Evolutionary conservation across 2,113 vertebrate species (phyloP).

Genomic region (Passer domesticus): DNA sequence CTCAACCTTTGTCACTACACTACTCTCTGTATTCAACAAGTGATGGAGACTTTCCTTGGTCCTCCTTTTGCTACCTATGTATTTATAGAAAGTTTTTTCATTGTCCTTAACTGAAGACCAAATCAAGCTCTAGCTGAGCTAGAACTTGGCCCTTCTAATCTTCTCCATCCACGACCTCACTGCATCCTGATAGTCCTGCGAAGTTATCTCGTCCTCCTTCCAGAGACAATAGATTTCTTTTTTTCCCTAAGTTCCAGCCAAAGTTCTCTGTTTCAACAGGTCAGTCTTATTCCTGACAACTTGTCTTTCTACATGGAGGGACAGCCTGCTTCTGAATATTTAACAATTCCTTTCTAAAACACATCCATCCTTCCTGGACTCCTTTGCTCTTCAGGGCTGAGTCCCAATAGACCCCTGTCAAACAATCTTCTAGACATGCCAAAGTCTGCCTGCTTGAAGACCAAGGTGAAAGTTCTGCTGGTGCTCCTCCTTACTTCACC

Average conservation of each 20-base stretch:
- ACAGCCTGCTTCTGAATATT: not conserved
- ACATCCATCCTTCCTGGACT: not conserved
- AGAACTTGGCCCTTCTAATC: not conserved
- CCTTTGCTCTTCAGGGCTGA: not conserved
- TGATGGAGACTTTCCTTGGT: not conserved
- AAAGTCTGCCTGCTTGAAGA: not conserved
- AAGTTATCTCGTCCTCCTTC: not conserved
- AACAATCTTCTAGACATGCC: not conserved
- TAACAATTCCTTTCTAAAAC: not conserved
- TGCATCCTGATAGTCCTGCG: not conserved
- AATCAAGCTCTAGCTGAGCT: not conserved
- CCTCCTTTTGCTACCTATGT: not conserved
- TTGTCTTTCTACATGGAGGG: not conserved
- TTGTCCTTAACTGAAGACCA: not conserved
- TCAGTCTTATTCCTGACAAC: not conserved
- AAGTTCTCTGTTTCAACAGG: not conserved
- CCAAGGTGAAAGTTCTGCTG: not conserved
- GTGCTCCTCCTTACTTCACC: not conserved
- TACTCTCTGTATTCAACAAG: not conserved
- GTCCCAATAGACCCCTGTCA: not conserved
- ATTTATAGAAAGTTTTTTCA: not conserved
- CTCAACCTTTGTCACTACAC: not conserved
- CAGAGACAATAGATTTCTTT: not conserved
- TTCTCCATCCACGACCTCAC: not conserved
- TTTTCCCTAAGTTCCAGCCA: not conserved